Base-by-base conservation (phyloP, 2,113 vertebrate genomes). In the Cyprinus carpio region DNA sequence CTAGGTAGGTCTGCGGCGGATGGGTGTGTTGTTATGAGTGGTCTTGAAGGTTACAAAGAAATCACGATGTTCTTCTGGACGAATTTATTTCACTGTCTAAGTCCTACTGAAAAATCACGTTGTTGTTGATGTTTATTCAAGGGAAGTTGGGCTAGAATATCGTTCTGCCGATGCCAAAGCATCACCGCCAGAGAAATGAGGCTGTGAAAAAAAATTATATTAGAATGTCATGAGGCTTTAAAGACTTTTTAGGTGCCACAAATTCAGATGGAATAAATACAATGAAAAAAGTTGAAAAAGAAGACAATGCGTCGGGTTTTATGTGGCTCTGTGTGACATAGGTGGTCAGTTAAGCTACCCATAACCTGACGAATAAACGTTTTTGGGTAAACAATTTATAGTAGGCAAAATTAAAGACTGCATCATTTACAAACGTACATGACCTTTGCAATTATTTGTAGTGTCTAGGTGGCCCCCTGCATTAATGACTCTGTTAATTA, bases 101-200 rank as follows among this genome's bases (percentile, higher is more conserved):
- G 20, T 67, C 62, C 69, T 86, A 79, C 64, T 84, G 78, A 84
- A 88, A 84, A 75, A n/a, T n/a, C 76, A 88, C 31, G 81, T n/a
- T 83, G 16, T 72, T 76, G 78, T 67, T 69, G 46, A 56, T 71
- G 40, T 69, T 84, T 86, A 62, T 75, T 58, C 43, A 20, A 43
- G n/a, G 46, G 6, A 56, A 56, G 65, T 40, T 87, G n/a, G 82
- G 81, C 46, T 23, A 12, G 43, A 62, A 54, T n/a, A 31, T 23
- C 25, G 43, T 34, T 20, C 54, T 56, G 27, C 25, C 20, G 18
- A 29, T 43, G 29, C 78, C 60, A 76, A 69, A 77, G 76, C n/a
- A 58, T 16, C 8, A 60, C n/a, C 8, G 20, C 37, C n/a, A n/a
- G n/a, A 65, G 67, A 85, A 82, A 85, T 67, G 71, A 76, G 83